phyloP scores from a whole-genome alignment of 1,140 invertebrate species.

The Atta colombica region DNA sequence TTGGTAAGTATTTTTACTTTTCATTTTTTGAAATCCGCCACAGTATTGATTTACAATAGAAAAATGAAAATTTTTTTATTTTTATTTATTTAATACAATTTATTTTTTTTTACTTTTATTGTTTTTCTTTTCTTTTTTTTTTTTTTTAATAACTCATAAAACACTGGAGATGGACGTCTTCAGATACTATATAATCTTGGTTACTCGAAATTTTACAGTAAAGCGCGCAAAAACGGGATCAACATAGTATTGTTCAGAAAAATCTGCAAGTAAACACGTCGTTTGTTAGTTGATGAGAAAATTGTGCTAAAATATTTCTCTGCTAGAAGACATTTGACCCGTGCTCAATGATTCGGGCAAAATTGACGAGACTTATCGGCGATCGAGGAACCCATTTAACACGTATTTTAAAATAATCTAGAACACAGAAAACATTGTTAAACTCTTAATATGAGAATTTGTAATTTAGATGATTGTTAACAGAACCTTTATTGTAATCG shows the following conservation, averaged over 20 bases:
- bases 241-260: slow-evolving; percentile 71
- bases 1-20: background rate
- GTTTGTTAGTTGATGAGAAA: slow-evolving; percentile 23
- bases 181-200: slow-evolving; percentile 12
- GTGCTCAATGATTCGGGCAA: slow-evolving; percentile 21
- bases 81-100: background rate
- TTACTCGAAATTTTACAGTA: slow-evolving; percentile 45
- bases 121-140: background rate
- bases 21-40: background rate
- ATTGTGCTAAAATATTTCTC: slow-evolving; percentile 22
- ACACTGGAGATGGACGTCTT: slow-evolving; percentile 31
- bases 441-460: slow-evolving; percentile 66
- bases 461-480: slow-evolving; percentile 67
- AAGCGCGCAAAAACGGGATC: slow-evolving; percentile 79
- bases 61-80: background rate
- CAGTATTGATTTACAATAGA: background rate
- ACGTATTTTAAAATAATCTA: slow-evolving; percentile 54
- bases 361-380: slow-evolving; percentile 17
- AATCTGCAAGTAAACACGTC: slow-evolving; percentile 2
- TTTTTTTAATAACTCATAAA: background rate
- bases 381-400: slow-evolving; percentile 18
- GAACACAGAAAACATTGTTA: slow-evolving; percentile 60
- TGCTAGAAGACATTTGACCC: slow-evolving; percentile 7
- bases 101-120: too few species aligned
- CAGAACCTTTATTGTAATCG: slow-evolving; percentile 68